These are phyloP conservation scores for Cremastinae sp. DNA, from an alignment of 2,888 invertebrate genomes.

Conservation along the genomic window DNA sequence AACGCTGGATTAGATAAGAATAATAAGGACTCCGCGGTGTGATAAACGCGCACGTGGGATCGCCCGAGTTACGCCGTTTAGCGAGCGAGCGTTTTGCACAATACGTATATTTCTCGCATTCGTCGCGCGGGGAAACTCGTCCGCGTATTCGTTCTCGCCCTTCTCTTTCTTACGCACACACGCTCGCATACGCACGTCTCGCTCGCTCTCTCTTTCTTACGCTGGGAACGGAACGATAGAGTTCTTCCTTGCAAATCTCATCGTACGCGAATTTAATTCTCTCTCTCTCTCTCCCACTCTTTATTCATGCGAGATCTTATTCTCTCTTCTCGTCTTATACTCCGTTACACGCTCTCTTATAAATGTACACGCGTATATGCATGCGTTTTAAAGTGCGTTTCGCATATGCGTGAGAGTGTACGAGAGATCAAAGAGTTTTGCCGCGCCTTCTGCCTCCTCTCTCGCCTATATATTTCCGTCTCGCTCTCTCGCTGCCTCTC, in stretches of 20 bases:
- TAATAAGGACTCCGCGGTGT: not conserved
- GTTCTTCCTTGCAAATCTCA: constrained; percentile 69
- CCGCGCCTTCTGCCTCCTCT: constrained; percentile 72
- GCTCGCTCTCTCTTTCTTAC: constrained; percentile 32
- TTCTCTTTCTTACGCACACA: constrained; percentile 8
- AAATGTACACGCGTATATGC: constrained; percentile 23
- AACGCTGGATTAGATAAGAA: not conserved
- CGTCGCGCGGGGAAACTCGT: not conserved
- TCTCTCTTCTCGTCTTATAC: constrained; percentile 54
- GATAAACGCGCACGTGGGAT: not conserved
- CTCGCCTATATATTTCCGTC: too few species aligned
- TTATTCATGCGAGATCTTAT: constrained; percentile 20
- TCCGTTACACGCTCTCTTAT: constrained; percentile 34
- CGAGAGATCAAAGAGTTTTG: constrained; percentile 74
- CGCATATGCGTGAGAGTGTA: constrained; percentile 64
- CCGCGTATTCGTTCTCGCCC: not conserved
- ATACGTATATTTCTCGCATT: not conserved
- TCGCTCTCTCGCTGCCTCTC: too few species aligned
- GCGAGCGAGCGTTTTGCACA: not conserved
- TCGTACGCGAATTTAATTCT: constrained; percentile 59
- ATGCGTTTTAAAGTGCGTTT: constrained; percentile 52
- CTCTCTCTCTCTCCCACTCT: constrained; percentile 31
- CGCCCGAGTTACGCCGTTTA: constrained; percentile 2
- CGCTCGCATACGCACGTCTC: too few species aligned
- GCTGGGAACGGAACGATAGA: constrained; percentile 63